Conservation (phyloP, 2,888 invertebrate species). For the Yponomeuta sedellus region DNA sequence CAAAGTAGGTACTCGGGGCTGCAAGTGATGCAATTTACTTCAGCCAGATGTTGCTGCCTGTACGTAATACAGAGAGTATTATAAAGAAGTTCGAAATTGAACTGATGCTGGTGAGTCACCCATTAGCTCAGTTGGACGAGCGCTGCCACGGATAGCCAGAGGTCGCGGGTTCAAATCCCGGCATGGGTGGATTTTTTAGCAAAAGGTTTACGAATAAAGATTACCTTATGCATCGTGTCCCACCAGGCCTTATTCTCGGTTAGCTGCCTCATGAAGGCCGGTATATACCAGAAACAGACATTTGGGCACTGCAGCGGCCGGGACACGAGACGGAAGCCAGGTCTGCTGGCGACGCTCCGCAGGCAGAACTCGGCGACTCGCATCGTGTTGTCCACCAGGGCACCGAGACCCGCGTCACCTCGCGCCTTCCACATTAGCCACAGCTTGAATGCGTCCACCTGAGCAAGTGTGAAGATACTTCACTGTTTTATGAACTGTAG, state of each 20-base stretch:
- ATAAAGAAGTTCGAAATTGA: too few relatives aligned
- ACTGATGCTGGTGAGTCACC: too few relatives aligned
- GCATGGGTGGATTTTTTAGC: too few relatives aligned
- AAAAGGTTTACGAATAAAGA: too few relatives aligned
- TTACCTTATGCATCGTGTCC: conserved; percentile 69
- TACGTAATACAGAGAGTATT: too few relatives aligned
- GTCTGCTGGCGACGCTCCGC: conserved; percentile 60
- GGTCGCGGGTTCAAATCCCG: too few relatives aligned
- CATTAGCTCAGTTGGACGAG: too few relatives aligned
- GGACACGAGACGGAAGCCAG: conserved; percentile 79
- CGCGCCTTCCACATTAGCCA: conserved; percentile 95
- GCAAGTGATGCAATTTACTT: too few relatives aligned
- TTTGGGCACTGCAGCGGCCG: conserved; percentile 84
- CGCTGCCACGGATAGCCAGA: too few relatives aligned
- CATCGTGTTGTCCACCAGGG: conserved; percentile 80
- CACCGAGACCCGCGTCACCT: conserved; percentile 78
- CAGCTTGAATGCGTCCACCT: conserved; percentile 92
- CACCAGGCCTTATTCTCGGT: conserved; percentile 68
- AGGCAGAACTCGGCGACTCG: conserved; percentile 76
- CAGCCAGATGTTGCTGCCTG: too few relatives aligned
- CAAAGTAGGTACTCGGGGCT: too few relatives aligned
- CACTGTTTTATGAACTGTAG: background rate
- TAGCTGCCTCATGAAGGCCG: conserved; percentile 64
- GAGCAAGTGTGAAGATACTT: conserved; percentile 17
- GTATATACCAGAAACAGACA: conserved; percentile 94